Conservation (phyloP, 1,140 invertebrate species). For the Camponotus vicinus region DNA sequence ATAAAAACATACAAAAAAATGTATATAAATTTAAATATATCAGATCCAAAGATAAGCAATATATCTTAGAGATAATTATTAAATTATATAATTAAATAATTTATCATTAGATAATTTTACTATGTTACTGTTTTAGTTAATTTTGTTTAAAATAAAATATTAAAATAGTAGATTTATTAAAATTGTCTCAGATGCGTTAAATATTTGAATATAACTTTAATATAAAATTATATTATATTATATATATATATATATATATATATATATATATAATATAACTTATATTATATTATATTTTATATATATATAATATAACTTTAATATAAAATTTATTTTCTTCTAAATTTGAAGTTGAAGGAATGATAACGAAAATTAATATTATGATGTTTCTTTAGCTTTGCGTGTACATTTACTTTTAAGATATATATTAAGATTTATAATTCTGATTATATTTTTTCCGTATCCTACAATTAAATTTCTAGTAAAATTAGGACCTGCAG, state of each 20-base stretch:
- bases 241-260: no score
- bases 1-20: background rate
- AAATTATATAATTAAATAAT: no score
- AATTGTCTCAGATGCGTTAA: background rate
- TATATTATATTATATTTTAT: background rate
- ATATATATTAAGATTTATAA: background rate
- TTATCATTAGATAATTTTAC: background rate
- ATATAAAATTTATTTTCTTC: background rate
- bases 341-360: background rate
- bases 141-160: background rate
- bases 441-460: background rate
- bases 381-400: background rate
- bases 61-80: no score
- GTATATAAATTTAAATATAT: background rate
- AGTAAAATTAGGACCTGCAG: background rate
- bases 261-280: no score
- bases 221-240: background rate
- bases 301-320: background rate
- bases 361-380: slow-evolving; percentile 3
- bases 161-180: background rate
- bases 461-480: background rate
- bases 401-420: slow-evolving; percentile 9
- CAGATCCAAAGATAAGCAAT: no score
- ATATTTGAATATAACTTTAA: slow-evolving; percentile 12
- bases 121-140: background rate